Base-by-base conservation (phyloP, 2,888 invertebrate genomes). In the Temnothorax rugatulus region DNA sequence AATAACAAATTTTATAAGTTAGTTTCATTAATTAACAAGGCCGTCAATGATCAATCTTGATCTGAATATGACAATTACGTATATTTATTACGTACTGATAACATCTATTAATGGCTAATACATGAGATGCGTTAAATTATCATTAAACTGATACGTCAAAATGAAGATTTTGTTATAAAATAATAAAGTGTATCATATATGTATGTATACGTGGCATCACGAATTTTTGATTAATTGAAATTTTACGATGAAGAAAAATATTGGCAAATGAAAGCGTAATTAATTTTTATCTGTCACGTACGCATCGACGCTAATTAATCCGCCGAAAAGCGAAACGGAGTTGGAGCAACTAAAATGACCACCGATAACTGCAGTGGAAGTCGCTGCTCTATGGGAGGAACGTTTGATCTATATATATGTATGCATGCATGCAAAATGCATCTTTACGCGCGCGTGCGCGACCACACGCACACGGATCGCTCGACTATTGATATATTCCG, bases 401-500 rank as follows among this genome's bases (percentile, higher is more conserved):
- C 73, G 84, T 87, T 77, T 86, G 89, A 91, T 54, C n/a, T 54
- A 54, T 93, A 92, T 92, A 91, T 34, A 47, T 18, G 47, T 57
- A 34, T 68, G 68, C 21, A 54, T 63, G 15, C 34, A 74, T 34
- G 44, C 38, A 68, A 66, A 64, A 77, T 64, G 79, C 57, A 84
- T 82, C 71, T 54, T 57, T 25, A 44, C 29, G 47, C 9, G 63
- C 54, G 50, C 11, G 57, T 69, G 52, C 34, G 44, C 76, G 44
- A 29, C 7, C 63, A 47, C 59, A 71, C 47, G 59, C 83, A 54
- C 21, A 66, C 81, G 73, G 34, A 64, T 85, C 61, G 82, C 38
- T 64, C 83, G 86, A 89, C 92, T 92, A 93, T 93, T 93, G 93
- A 94, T 94, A 92, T 93, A 94, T 93, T 93, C 92, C 90, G 93